Conservation (phyloP, 23 tunicate species). For the Botrylloides violaceus region DNA sequence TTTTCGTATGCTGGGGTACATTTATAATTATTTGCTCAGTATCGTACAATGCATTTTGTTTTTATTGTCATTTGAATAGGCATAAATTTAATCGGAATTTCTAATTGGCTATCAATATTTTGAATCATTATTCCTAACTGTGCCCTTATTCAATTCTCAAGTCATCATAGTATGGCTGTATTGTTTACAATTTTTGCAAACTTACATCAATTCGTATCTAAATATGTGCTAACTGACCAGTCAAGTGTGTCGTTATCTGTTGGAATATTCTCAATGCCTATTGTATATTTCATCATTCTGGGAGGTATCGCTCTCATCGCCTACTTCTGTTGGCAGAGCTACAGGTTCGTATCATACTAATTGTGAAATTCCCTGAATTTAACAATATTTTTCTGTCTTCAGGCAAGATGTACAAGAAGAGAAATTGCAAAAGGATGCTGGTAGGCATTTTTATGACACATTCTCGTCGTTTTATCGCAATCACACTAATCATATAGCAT, state of each 20-base stretch:
- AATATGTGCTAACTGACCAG: conserved; percentile 2
- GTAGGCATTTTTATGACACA: no score
- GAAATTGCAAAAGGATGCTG: conserved; percentile 13
- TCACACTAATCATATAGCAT: no score
- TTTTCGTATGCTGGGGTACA: no score
- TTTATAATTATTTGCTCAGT: no score
- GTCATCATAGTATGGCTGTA: conserved; percentile 14
- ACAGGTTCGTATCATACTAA: conserved; percentile 4
- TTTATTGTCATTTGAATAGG: no score
- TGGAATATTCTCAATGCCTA: conserved; percentile 15
- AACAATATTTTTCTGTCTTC: background rate
- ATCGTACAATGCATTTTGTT: no score
- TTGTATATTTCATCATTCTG: conserved; percentile 6
- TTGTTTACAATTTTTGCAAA: background rate
- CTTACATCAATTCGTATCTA: background rate
- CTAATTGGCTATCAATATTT: no score
- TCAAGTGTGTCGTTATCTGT: background rate
- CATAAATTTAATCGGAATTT: no score
- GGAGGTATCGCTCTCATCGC: conserved; percentile 15
- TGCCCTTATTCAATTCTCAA: background rate
- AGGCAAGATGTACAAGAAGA: conserved; percentile 21
- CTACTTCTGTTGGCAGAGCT: conserved; percentile 28
- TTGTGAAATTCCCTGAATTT: background rate
- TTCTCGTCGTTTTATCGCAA: no score
- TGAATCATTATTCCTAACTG: no score